Percentiles rank a stretch among this genome's conserved stretches.
These are phyloP conservation scores for Lagocephalus sceleratus DNA, from an alignment of 2,797 vertebrate species.

Conservation along the genomic window DNA sequence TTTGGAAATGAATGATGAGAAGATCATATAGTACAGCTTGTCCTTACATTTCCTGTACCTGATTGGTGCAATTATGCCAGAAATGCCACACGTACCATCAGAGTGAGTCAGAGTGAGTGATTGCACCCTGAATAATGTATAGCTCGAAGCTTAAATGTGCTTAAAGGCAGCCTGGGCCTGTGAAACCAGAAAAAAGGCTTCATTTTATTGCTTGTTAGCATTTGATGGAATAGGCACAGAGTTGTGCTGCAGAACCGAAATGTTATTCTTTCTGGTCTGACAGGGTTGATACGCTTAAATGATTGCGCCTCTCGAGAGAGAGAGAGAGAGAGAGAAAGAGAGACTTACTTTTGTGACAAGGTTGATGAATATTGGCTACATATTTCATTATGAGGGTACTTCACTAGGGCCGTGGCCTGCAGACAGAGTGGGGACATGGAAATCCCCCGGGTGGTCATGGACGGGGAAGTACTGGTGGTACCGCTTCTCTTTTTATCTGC, in stretches of 20 bases:
- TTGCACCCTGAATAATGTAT: slow-evolving; percentile 4
- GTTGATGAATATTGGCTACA: slow-evolving; percentile 30
- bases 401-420: background rate
- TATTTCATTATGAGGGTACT: slow-evolving; percentile 24
- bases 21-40: slow-evolving; percentile 14
- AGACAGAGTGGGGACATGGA: slow-evolving; percentile 3
- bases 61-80: slow-evolving; percentile 17
- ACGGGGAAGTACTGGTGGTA: slow-evolving; percentile 9
- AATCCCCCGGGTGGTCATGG: slow-evolving; percentile 17
- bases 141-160: slow-evolving; percentile 3
- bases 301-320: no score
- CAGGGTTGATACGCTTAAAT: background rate
- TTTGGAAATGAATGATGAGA: background rate
- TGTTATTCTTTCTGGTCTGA: background rate
- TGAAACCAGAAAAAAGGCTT: background rate
- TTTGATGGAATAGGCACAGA: slow-evolving; percentile 3
- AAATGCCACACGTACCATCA: slow-evolving; percentile 16
- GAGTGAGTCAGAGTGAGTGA: slow-evolving; percentile 1
- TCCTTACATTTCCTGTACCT: slow-evolving; percentile 15
- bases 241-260: background rate
- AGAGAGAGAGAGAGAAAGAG: no score
- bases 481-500: slow-evolving; percentile 19
- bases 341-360: slow-evolving; percentile 17
- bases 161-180: background rate
- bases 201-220: background rate